Base-by-base conservation (phyloP, 1,140 invertebrate species). In the Aphelenchoides avenae region DNA sequence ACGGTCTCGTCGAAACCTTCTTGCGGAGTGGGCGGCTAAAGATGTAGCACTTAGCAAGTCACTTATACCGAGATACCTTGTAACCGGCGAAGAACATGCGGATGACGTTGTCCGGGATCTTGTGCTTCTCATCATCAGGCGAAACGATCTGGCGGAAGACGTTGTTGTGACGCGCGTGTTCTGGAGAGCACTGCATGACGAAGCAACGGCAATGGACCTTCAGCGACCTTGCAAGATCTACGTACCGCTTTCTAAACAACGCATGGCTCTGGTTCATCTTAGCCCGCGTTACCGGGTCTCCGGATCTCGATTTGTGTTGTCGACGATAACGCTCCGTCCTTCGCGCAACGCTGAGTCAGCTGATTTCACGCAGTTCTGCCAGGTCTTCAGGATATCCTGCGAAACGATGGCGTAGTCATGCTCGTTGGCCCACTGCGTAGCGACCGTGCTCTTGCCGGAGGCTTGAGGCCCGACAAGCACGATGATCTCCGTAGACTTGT, bases 1-100 rank as follows among this genome's bases (percentile, higher is more conserved):
- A 79, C 43, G 44, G 81, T 72, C 65, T 80, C 77, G 36, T 59
- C 61, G 48, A 80, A 81, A 36, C 79, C 78, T 68, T 81, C 80
- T 22, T 34, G 50, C 36, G 58, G 31, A 13, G 60, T 61, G 4
- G 80, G 80, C 26, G 70, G 59, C 43, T 70, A 27, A 57, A 64
- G 22, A 26, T 34, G 26, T 5, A 0, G 31, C 52, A 31, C 3
- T 33, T 22, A 27, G 0, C 57, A 11, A 49, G 11, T 37, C 9
- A 49, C 15, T n/a, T 13, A 57, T n/a, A n/a, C n/a, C n/a, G 13
- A 1, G n/a, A 3, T 0, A 60, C 57, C 57, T 70, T 62, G 49
- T 59, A 79, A 31, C 31, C 46, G 6, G 24, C 40, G 26, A 36
- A 71, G 30, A 66, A 71, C 26, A 22, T 36, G 5, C 46, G 60